Evolutionary conservation across 1,140 invertebrate genomes (phyloP).

Genomic region (Aphelinus atriplicis): DNA sequence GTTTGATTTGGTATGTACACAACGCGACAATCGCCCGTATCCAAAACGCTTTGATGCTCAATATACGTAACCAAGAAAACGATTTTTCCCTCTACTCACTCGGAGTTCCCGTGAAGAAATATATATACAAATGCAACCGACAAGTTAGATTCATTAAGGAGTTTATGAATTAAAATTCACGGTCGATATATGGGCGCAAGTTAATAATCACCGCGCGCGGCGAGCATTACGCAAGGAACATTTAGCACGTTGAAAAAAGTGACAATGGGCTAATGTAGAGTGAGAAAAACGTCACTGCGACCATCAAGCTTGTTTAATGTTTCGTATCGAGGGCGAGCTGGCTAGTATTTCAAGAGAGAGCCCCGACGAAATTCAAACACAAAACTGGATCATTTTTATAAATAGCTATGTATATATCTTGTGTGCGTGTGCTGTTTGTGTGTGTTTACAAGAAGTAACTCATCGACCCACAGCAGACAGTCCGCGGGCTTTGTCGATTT

Average conservation of each 20-base stretch:
- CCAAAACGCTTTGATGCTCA: too few relatives aligned
- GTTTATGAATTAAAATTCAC: conserved; percentile 3
- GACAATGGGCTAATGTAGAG: conserved; percentile 16
- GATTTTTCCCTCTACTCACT: too few relatives aligned
- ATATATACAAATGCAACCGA: too few relatives aligned
- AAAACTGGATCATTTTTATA: conserved; percentile 17
- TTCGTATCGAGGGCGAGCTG: conserved; percentile 18
- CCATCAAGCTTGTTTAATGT: conserved; percentile 16
- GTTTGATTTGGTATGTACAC: too few relatives aligned
- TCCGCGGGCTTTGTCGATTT: too few relatives aligned
- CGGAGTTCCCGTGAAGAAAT: too few relatives aligned
- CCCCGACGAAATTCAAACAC: conserved; percentile 16
- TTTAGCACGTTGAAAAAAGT: background rate
- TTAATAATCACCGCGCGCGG: background rate
- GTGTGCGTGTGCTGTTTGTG: background rate
- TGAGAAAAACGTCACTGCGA: conserved; percentile 10
- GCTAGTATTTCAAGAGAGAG: conserved; percentile 13
- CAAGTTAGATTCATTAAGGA: too few relatives aligned
- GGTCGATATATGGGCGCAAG: background rate
- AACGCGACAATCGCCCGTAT: too few relatives aligned
- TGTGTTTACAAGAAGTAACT: background rate
- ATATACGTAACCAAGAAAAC: too few relatives aligned
- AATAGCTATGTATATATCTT: background rate
- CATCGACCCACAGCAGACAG: too few relatives aligned
- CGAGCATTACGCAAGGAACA: conserved; percentile 6